Conservation (phyloP, 1,140 invertebrate species). For the Leguminivora glycinivorella region DNA sequence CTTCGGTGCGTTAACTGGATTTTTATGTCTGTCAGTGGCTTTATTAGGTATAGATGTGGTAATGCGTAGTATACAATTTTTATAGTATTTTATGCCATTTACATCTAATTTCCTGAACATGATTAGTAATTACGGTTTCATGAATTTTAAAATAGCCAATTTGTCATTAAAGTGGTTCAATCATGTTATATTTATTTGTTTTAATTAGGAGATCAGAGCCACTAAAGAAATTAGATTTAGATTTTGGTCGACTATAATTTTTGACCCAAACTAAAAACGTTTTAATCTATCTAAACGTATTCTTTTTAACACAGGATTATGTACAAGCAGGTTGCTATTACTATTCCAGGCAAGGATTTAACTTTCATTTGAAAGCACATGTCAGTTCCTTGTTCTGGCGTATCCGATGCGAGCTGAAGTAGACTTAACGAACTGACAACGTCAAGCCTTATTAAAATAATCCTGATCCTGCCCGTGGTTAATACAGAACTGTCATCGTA, state of each 20-base stretch:
- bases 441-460: conserved; percentile 10
- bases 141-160: too few relatives aligned
- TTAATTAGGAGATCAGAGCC: too few relatives aligned
- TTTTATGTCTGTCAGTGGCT: background rate
- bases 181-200: too few relatives aligned
- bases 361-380: background rate
- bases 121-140: too few relatives aligned
- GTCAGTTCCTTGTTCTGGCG: background rate
- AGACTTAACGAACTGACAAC: conserved; percentile 11
- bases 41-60: background rate
- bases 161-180: too few relatives aligned
- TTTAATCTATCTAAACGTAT: too few relatives aligned
- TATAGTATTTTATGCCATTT: background rate
- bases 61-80: background rate
- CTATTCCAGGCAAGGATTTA: background rate
- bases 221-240: too few relatives aligned
- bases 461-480: background rate
- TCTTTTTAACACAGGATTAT: too few relatives aligned
- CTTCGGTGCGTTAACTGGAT: conserved; percentile 15
- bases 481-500: conserved; percentile 10
- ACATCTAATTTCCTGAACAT: background rate
- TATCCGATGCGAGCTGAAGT: conserved; percentile 6
- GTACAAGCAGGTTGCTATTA: too few relatives aligned
- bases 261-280: too few relatives aligned
- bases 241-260: too few relatives aligned